These are phyloP conservation scores for Agelas oroides DNA, from an alignment of 37 sponge, comb jelly and placozoan genomes.

Conservation along the genomic window DNA sequence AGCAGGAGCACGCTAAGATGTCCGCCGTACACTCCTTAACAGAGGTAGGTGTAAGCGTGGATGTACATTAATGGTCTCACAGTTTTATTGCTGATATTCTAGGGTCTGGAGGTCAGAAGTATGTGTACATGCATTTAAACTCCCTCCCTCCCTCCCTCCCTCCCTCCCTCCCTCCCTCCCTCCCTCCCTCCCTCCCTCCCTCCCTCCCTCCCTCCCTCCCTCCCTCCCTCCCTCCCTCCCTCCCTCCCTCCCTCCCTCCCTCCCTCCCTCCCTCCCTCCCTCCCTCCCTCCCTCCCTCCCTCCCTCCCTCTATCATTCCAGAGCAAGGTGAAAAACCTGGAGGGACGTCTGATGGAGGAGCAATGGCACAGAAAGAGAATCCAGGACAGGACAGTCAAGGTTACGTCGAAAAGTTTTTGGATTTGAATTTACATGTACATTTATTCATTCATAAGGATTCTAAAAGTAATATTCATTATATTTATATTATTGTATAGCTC, in stretches of 20 bases:
- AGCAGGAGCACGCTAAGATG: constrained; percentile 8
- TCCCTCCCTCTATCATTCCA: not conserved
- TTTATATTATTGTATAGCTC: too few species aligned
- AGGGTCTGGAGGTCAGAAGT: too few species aligned
- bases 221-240: constrained; percentile 34
- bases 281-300: not conserved
- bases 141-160: constrained; percentile 53
- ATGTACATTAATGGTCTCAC: not conserved
- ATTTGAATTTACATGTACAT: not conserved
- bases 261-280: not conserved
- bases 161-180: constrained; percentile 44
- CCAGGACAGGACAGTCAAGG: not conserved
- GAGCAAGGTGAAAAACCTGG: constrained; percentile 9
- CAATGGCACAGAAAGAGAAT: not conserved
- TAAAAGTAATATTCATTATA: too few species aligned
- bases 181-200: constrained; percentile 44
- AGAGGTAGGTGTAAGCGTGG: constrained; percentile 10
- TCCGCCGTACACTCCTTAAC: constrained; percentile 1
- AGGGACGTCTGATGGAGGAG: constrained; percentile 9
- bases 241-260: not conserved
- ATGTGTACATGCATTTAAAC: not conserved
- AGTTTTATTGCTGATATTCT: too few species aligned
- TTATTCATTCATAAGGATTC: too few species aligned
- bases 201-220: constrained; percentile 38
- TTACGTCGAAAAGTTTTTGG: not conserved